Evolutionary conservation across 2,113 vertebrate genomes (phyloP).

Genomic region (Penelope pileata): DNA sequence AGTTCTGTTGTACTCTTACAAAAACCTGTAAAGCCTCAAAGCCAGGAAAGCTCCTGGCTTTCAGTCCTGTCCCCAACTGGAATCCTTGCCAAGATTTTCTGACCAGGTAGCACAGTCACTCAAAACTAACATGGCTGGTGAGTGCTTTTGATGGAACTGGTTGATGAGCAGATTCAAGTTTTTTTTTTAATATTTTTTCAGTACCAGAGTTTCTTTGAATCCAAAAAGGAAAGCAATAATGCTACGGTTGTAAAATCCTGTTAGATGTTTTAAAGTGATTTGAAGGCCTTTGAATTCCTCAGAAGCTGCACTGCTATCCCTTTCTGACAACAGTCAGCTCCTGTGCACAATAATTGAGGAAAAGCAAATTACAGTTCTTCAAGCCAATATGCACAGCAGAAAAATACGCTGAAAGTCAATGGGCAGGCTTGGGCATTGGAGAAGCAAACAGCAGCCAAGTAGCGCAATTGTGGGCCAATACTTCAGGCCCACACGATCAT

Average conservation of each 20-base stretch:
- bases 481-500: not conserved
- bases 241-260: not conserved
- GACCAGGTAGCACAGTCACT: not conserved
- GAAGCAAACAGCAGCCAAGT: not conserved
- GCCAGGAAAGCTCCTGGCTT: not conserved
- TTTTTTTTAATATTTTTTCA: not conserved
- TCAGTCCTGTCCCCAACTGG: not conserved
- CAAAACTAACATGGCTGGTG: not conserved
- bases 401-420: rapidly evolving
- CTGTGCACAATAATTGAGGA: not conserved
- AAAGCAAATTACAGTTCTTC: not conserved
- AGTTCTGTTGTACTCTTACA: not conserved
- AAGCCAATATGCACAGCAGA: not conserved
- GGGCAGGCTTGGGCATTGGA: not conserved
- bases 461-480: too few relatives aligned
- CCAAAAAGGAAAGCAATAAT: conserved; percentile 25
- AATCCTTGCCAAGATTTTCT: not conserved
- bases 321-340: not conserved
- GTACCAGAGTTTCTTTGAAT: not conserved
- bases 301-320: not conserved
- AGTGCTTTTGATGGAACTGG: not conserved
- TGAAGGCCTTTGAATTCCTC: not conserved
- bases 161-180: not conserved
- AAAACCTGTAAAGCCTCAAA: not conserved
- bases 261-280: not conserved